Base-by-base conservation (phyloP, 2,113 vertebrate genomes). In the Etheostoma cragini region DNA sequence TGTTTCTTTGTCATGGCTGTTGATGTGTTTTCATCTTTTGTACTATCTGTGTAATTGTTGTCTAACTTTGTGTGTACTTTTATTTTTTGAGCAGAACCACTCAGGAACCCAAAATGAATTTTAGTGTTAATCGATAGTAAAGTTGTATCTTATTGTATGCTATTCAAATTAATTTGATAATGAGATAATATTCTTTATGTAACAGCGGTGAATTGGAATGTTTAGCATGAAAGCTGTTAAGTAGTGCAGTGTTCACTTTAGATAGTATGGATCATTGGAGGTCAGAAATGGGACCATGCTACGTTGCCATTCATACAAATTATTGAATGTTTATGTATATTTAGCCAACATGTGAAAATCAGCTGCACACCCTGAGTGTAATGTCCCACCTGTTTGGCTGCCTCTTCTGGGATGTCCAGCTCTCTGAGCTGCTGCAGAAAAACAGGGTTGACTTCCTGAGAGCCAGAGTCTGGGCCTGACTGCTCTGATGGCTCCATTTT, bases 401-500 rank as follows among this genome's bases (percentile, higher is more conserved):
- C 95, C 63, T 96, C 95, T 83, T 96, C 96, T 0, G 96, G 95
- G 81, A 96, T 96, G 88, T 95, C 96, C 63, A 96, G 93, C 76
- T 96, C 96, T 76, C 93, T 76, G 38, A 96, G 93, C 89, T 96
- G 96, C 82, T 95, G 95, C 38, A 96, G 88, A 72, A 93, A 96
- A 53, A 94, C 85, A 1, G 93, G 89, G 83, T 96, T 96, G 58
- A 96, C 95, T 26, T 95, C 94, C 91, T 94, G 91, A 45, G 86
- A 56, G 13, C 76, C 88, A 0, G 85, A 80, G 33, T 91, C 92
- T 53, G 90, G 87, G 38, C 86, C 84, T 5, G 92, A 74, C 70
- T 94, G 91, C 73, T 94, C 93, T 33, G 90, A 89, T 33, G 93
- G 88, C 84, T 96, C 95, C 95, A 96, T 96, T 22, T 47, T 73